Percentiles rank a stretch among this genome's conserved stretches.
These are phyloP conservation scores for Drosophila suboccidentalis DNA, from an alignment of 2,888 invertebrate species.

Conservation along the genomic window DNA sequence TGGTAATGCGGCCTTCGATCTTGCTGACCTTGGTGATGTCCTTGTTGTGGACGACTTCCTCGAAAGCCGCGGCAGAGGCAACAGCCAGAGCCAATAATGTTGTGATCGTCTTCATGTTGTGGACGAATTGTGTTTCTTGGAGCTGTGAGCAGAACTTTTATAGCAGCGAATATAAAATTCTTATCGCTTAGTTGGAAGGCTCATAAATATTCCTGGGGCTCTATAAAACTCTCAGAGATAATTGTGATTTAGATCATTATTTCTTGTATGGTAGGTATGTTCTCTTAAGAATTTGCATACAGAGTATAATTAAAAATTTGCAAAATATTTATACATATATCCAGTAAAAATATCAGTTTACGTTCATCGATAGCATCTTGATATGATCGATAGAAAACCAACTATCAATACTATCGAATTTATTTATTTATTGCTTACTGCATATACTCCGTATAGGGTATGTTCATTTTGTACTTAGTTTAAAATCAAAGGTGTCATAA, in stretches of 20 bases:
- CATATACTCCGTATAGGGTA: background rate
- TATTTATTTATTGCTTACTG: too few relatives aligned
- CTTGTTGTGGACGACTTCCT: constrained; percentile 46
- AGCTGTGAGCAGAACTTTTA: constrained; percentile 13
- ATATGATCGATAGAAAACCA: background rate
- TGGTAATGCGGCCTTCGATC: constrained; percentile 65
- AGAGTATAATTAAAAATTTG: background rate
- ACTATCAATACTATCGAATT: background rate
- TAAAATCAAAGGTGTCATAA: background rate
- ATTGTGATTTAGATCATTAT: constrained; percentile 11
- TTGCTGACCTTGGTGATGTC: constrained; percentile 38
- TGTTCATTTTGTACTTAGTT: background rate
- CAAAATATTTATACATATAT: background rate
- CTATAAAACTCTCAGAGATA: constrained; percentile 31
- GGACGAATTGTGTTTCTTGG: constrained; percentile 25
- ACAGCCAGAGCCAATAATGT: constrained; percentile 57
- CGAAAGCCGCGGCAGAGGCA: constrained; percentile 37
- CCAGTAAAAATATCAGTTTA: too few relatives aligned
- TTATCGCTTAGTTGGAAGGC: constrained; percentile 9
- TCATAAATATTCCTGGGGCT: constrained; percentile 32
- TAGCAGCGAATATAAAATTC: constrained; percentile 8
- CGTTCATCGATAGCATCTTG: too few relatives aligned
- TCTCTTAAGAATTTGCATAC: background rate
- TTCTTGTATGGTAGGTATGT: constrained; percentile 7
- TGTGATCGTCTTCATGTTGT: constrained; percentile 58